phyloP scores from a whole-genome alignment of 2,797 vertebrate species.

The Mus minutoides region DNA sequence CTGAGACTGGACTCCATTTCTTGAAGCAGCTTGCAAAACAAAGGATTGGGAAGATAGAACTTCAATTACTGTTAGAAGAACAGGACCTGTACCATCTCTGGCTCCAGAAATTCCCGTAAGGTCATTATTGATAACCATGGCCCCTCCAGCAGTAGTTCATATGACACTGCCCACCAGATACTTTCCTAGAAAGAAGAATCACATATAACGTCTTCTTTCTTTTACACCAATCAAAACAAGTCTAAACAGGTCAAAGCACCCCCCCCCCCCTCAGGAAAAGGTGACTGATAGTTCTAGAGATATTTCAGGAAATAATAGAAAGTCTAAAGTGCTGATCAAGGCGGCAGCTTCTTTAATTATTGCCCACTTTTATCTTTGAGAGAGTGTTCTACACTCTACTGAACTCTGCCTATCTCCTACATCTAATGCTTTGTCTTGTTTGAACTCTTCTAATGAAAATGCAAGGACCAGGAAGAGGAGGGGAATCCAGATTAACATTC shows the following conservation, averaged over 20 bases:
- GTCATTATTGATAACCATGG: background rate
- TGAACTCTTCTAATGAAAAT: background rate
- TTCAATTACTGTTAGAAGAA: background rate
- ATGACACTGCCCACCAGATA: background rate
- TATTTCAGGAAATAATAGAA: background rate
- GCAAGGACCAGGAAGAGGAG: background rate
- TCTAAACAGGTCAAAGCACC: background rate
- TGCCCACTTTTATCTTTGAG: background rate
- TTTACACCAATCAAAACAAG: background rate
- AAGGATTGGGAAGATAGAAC: background rate
- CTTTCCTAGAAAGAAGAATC: background rate
- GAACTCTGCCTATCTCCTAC: background rate
- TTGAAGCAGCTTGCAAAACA: background rate
- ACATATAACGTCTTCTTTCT: background rate
- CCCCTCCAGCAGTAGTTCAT: background rate
- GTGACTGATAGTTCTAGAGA: background rate
- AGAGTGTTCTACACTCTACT: background rate
- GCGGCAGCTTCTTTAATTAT: background rate
- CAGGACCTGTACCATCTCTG: background rate
- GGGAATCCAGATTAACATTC: background rate
- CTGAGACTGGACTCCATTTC: background rate
- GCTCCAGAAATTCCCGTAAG: background rate
- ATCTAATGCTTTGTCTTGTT: background rate
- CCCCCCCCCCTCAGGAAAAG: background rate
- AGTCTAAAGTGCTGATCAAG: background rate